These are phyloP conservation scores for Melanerpes formicivorus DNA, from an alignment of 2,113 vertebrate species.

Conservation along the genomic window DNA sequence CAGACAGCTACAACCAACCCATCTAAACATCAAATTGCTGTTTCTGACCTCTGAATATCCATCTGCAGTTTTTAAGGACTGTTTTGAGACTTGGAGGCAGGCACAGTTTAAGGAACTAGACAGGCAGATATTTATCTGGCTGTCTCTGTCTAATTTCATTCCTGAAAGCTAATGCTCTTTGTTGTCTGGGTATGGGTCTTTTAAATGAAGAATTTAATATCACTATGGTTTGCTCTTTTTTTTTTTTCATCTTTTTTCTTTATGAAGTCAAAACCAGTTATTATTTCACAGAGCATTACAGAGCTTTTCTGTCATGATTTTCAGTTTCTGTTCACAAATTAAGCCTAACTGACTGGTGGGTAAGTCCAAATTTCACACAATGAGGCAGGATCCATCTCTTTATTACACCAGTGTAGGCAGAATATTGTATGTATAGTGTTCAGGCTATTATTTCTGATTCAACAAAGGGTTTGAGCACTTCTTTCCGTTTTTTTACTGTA, in stretches of 20 bases:
- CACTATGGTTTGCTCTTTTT: not conserved
- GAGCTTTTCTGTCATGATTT: slow-evolving; percentile 1
- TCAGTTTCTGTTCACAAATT: not conserved
- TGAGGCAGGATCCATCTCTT: not conserved
- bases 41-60: not conserved
- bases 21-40: not conserved
- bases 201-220: slow-evolving; percentile 18
- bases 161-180: slow-evolving; percentile 3
- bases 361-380: not conserved
- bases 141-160: slow-evolving; percentile 29
- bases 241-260: not conserved
- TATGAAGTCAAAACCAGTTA: not conserved
- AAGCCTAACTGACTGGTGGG: not conserved
- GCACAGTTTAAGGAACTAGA: not conserved
- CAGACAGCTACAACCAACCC: not conserved
- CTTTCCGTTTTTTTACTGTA: not conserved
- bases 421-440: not conserved
- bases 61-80: not conserved
- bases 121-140: not conserved
- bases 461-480: not conserved
- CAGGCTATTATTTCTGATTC: not conserved
- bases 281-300: not conserved
- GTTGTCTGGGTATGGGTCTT: not conserved
- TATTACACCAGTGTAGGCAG: not conserved
- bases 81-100: not conserved